These are phyloP conservation scores for Moxostoma hubbsi DNA, from an alignment of 2,797 vertebrate species.

Conservation along the genomic window DNA sequence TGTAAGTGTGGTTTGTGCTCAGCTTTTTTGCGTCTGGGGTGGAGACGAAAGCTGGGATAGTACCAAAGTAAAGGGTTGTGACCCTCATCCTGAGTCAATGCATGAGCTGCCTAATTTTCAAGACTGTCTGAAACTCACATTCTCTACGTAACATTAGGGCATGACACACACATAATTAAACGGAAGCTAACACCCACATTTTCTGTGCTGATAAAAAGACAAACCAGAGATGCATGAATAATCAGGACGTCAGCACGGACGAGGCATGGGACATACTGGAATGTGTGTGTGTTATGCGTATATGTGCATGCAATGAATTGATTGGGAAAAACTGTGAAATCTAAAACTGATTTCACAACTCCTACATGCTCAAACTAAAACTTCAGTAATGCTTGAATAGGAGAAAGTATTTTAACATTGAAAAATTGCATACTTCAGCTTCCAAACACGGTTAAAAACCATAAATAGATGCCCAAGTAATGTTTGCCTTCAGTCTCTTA, in stretches of 20 bases:
- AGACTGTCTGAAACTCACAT: constrained; percentile 33
- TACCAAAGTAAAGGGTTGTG: constrained; percentile 49
- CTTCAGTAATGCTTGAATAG: background rate
- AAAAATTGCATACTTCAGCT: too few species aligned
- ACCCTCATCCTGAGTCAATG: constrained; percentile 38
- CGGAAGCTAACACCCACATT: background rate
- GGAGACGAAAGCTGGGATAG: constrained; percentile 54
- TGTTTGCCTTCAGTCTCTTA: constrained; percentile 21
- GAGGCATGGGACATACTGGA: constrained; percentile 18
- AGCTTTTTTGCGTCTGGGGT: constrained; percentile 26
- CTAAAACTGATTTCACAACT: constrained; percentile 30
- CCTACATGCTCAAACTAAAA: constrained; percentile 11
- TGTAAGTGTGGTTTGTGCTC: too few species aligned
- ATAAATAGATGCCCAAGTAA: constrained; percentile 15
- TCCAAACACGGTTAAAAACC: constrained; percentile 9
- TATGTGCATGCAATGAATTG: background rate
- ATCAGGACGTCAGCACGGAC: constrained; percentile 28
- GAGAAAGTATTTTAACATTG: too few species aligned
- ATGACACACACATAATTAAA: constrained; percentile 42
- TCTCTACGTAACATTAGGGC: constrained; percentile 13
- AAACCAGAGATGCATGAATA: constrained; percentile 52
- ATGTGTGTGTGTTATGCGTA: background rate
- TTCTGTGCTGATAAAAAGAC: constrained; percentile 51
- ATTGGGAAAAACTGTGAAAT: constrained; percentile 32
- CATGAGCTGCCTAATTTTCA: constrained; percentile 36